Evolutionary conservation across 2,113 vertebrate species (phyloP).

Genomic region (Craseonycteris thonglongyai): DNA sequence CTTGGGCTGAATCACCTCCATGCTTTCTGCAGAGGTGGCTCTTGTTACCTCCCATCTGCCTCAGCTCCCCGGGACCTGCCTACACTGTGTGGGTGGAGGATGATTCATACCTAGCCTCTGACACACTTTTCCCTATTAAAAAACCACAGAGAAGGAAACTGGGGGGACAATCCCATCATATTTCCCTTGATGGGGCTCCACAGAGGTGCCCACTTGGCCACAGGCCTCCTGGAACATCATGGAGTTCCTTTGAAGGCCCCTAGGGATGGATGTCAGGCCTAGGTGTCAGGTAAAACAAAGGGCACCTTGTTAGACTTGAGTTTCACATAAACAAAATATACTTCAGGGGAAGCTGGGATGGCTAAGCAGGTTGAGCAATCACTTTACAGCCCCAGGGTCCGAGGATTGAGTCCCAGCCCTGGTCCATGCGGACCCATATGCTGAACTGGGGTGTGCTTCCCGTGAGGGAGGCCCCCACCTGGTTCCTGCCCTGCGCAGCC

Average conservation of each 20-base stretch:
- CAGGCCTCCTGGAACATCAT: neutral
- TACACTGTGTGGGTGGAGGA: neutral
- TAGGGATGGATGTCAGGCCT: neutral
- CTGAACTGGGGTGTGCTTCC: no score
- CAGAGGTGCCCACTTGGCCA: fast-evolving
- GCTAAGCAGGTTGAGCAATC: no score
- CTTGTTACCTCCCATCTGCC: neutral
- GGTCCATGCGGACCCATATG: no score
- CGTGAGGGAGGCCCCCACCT: no score
- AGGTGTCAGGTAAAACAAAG: neutral
- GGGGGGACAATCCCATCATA: neutral
- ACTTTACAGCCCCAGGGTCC: no score
- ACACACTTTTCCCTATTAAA: neutral
- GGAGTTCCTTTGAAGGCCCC: neutral
- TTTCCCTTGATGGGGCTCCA: neutral
- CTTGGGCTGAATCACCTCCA: neutral
- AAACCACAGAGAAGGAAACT: neutral
- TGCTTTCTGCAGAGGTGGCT: neutral
- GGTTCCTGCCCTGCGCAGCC: no score
- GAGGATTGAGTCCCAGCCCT: no score
- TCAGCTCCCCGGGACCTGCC: neutral
- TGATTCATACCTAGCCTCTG: neutral
- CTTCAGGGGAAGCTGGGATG: no score
- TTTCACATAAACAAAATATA: neutral
- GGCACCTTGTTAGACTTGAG: no score